Percentiles rank a stretch among this genome's conserved stretches.
Conservation (phyloP, 2,797 vertebrate genomes). For the Enteromius radiatus region DNA sequence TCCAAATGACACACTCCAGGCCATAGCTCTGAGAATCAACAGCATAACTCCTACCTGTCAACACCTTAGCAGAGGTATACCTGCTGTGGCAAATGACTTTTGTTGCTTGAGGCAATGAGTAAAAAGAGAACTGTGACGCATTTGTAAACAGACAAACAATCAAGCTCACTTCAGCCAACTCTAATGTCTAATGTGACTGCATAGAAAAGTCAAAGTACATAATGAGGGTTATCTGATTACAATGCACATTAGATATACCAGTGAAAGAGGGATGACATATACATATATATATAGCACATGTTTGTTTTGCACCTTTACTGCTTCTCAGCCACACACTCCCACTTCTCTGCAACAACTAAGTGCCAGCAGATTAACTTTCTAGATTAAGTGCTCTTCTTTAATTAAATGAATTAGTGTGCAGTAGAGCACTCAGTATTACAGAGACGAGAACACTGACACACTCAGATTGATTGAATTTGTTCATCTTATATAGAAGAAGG, state of each 20-base stretch:
- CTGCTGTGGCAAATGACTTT: constrained; percentile 40
- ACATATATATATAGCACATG: background rate
- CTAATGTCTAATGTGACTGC: constrained; percentile 35
- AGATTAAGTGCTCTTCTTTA: constrained; percentile 57
- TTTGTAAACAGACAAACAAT: constrained; percentile 16
- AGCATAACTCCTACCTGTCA: constrained; percentile 51
- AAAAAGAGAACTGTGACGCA: constrained; percentile 56
- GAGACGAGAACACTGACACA: constrained; percentile 50
- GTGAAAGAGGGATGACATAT: too few species aligned
- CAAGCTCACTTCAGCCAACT: constrained; percentile 50
- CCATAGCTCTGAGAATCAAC: constrained; percentile 30
- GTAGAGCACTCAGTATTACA: constrained; percentile 37
- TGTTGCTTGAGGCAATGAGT: constrained; percentile 49
- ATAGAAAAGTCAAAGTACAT: constrained; percentile 62
- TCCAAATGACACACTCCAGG: constrained; percentile 24
- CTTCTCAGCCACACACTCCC: constrained; percentile 8
- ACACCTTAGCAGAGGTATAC: constrained; percentile 18
- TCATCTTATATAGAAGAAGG: constrained; percentile 16
- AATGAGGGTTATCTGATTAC: constrained; percentile 22
- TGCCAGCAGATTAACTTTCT: constrained; percentile 52
- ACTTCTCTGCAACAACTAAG: background rate
- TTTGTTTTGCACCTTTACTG: background rate
- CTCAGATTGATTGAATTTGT: constrained; percentile 48
- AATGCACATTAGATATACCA: constrained; percentile 1
- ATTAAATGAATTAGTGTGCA: constrained; percentile 55